Evolutionary conservation across 2,888 invertebrate species (phyloP), one percentile per base, ranked within the genome.

Genomic region (Drosophila monieri): DNA sequence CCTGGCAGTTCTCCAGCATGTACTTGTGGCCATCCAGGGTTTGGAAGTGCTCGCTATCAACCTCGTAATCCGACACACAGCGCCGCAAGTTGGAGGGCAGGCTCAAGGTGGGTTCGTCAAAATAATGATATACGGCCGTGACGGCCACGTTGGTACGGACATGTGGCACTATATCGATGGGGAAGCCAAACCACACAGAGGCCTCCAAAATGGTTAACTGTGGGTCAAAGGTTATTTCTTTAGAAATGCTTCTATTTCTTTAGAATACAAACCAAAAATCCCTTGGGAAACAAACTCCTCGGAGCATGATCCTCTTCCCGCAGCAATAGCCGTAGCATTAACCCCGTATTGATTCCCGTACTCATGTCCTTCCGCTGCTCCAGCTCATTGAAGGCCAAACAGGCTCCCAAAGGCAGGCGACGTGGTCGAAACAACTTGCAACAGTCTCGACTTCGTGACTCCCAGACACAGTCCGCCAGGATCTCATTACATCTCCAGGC

Each of bases 361-460:
- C 69, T 74, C 0, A 57, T 60, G n/a, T 58, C 77, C 10, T 70
- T 77, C 35, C 80, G 67, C 46, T 73, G 60, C 65, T 76, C 88
- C 15, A 57, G 32, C 37, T 72, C 69, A 78, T 93, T 93, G 75
- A 93, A 93, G 0, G 92, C 89, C 75, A 91, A 90, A 65, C 93
- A 93, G 32, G 89, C 75, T 0, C 93, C 93, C 48, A 88, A 86
- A 47, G 91, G 91, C 1, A 91, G 90, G 30, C 89, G 90, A 18
- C 92, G 92, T 10, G 78, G 76, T n/a, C 91, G 89, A 59, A 93
- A 93, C 15, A 92, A 79, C 4, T 90, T 88, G 75, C 93, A 93
- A 66, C 93, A 93, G 39, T 92, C 77, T 2, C 89, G 78, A 2
- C 79, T 15, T 18, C 77, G 60, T 39, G 89, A 85, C 1, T 91